phyloP scores from a whole-genome alignment of 2,888 invertebrate species.

The Drosophila mayaguana region DNA sequence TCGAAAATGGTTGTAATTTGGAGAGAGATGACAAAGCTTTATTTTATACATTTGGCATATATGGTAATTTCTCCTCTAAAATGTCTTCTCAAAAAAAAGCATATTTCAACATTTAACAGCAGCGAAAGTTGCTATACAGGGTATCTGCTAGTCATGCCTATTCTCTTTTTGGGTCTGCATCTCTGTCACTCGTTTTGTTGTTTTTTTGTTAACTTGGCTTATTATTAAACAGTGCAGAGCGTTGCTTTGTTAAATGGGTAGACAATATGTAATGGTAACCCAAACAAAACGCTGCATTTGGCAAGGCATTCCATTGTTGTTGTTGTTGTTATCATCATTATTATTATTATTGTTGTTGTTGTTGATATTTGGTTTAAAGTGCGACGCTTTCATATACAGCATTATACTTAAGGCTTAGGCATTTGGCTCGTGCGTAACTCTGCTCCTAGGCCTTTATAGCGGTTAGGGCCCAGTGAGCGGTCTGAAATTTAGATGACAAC shows the following conservation, averaged over 20 bases:
- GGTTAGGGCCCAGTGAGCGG: background rate
- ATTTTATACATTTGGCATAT: background rate
- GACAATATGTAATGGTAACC: conserved; percentile 67
- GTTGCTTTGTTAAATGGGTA: conserved; percentile 37
- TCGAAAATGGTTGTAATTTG: too few species aligned
- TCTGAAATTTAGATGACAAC: conserved; percentile 28
- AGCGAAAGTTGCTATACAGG: background rate
- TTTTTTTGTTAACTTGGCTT: conserved; percentile 44
- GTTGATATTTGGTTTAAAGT: conserved; percentile 21
- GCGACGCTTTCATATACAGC: conserved; percentile 33
- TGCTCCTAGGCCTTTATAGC: conserved; percentile 14
- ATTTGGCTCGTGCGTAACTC: conserved; percentile 70
- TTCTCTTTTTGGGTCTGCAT: too few species aligned
- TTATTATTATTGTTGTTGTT: conserved; percentile 14
- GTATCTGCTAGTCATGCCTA: background rate
- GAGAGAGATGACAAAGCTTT: too few species aligned
- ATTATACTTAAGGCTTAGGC: conserved; percentile 7
- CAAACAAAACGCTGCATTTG: conserved; percentile 74
- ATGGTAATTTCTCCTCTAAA: background rate
- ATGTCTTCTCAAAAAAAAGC: background rate
- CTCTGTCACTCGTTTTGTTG: conserved; percentile 1
- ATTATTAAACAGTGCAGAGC: conserved; percentile 64
- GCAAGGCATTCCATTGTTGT: conserved; percentile 61
- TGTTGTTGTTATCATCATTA: conserved; percentile 14
- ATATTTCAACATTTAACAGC: background rate